Base-by-base conservation (phyloP, 2,888 invertebrate genomes). In the Melieria crassipennis region DNA sequence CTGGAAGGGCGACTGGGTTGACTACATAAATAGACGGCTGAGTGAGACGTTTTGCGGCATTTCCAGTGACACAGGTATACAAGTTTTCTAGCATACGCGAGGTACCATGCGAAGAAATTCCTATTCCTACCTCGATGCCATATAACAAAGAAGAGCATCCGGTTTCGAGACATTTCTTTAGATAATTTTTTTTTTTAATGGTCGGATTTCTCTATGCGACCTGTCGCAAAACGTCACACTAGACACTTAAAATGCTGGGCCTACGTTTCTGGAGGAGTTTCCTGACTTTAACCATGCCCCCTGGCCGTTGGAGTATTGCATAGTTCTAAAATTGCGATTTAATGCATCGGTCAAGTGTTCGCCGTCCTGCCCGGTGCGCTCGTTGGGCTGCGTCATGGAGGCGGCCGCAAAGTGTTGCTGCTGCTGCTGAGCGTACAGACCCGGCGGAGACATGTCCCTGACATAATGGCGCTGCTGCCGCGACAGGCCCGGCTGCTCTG, bases 261-360 rank as follows among this genome's bases (percentile, higher is more conserved):
- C 76, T 87, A 87, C 30, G 85, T 81, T 77, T 84, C 84, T 64
- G 16, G 75, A 74, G 64, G 69, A 70, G 45, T 73, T 75, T 67
- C 71, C 75, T 5, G 75, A 72, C 16, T 62, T 70, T 7, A 62
- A 63, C 73, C 71, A 73, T 5, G 65, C 42, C 4, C 68, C 90
- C 77, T 43, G 46, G 9, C 7, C 11, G 16, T 62, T 55, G 52
- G 56, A 42, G 1, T 91, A 91, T 84, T 92, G 91, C 65, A 94
- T 88, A 71, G 91, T 90, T 50, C 90, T 88, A 72, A 94, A 86
- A 83, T 93, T 93, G 57, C 91, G 90, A 83, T 93, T 93, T 73
- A 94, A 88, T 69, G 91, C 91, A 79, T 91, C 91, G 73, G 91
- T 91, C 84, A 93, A 93, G 78, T 90, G 89, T 62, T 76, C 76